Evolutionary conservation across 2,888 invertebrate species (phyloP), one percentile per base, ranked within the genome.

Genomic region (Agriotes lineatus): DNA sequence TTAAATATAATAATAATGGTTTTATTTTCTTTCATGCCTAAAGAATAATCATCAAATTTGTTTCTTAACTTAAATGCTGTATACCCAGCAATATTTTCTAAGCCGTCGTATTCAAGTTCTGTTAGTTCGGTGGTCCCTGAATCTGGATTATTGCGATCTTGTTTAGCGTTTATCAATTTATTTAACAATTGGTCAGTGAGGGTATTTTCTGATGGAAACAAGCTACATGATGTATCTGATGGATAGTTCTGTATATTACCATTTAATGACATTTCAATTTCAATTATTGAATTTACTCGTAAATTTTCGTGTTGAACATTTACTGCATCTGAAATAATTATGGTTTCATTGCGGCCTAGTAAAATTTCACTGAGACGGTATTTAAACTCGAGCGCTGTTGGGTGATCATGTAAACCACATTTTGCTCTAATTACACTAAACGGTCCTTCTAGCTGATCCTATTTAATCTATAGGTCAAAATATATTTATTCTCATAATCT

Each of bases 41-140:
- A 42, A 14, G 42, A 16, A 42, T 42, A 42, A 42, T 42, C 42
- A 42, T 16, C 6, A 42, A 42, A 42, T 18, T 56, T 56, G 19
- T 56, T 56, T 19, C 35, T 16, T 33, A 56, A 20, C 20, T 37
- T 56, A 56, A 56, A 56, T 35, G 56, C 56, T 35, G 37, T 37
- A 39, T 61, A 71, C n/a, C 63, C 66, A 20, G 69, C 56, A 22
- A 67, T 50, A 56, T 69, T 63, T 48, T 71, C 66, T 18, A 71
- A 44, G 42, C 60, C 71, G 45, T 66, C 71, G 14, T 50, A 62
- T 19, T 58, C 18, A 19, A 69, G 16, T 22, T 66, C 66, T 50
- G 22, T 19, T 48, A 70, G 44, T 10, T 63, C 56, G n/a, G 50
- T 12, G n/a, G 48, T 9, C 1, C 22, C 42, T 50, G 37, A 22